Conservation (phyloP, 1,140 invertebrate species). For the Heliconius eleuchia region DNA sequence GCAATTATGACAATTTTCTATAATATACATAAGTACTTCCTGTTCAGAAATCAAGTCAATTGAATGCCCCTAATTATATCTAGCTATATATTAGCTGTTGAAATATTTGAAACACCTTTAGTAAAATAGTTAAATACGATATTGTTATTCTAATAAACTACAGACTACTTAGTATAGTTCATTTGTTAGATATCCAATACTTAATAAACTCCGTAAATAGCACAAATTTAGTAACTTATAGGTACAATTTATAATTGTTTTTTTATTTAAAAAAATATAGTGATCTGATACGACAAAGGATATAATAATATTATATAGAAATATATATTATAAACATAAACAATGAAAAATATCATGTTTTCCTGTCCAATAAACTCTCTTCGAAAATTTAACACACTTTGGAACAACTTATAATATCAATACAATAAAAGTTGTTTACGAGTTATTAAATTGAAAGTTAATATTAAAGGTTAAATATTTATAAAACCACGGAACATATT, state of each 20-base stretch:
- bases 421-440: no score
- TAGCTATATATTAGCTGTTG: neutral
- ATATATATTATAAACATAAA: neutral
- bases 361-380: neutral
- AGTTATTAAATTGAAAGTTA: no score
- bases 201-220: neutral
- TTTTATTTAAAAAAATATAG: no score
- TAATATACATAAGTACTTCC: conserved; percentile 7
- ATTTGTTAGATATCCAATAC: neutral
- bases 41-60: conserved; percentile 6
- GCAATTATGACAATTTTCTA: conserved; percentile 15
- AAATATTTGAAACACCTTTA: neutral
- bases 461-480: neutral
- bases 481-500: neutral
- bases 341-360: neutral
- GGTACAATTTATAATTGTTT: neutral
- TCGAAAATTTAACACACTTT: neutral
- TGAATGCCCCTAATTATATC: neutral
- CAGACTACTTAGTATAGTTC: neutral
- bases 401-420: no score
- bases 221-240: neutral
- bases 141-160: neutral
- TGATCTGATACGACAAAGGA: no score
- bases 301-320: no score
- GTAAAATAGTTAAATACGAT: neutral